Evolutionary conservation across 2,797 vertebrate species (phyloP).

Genomic region (Toxotes lorentzi): DNA sequence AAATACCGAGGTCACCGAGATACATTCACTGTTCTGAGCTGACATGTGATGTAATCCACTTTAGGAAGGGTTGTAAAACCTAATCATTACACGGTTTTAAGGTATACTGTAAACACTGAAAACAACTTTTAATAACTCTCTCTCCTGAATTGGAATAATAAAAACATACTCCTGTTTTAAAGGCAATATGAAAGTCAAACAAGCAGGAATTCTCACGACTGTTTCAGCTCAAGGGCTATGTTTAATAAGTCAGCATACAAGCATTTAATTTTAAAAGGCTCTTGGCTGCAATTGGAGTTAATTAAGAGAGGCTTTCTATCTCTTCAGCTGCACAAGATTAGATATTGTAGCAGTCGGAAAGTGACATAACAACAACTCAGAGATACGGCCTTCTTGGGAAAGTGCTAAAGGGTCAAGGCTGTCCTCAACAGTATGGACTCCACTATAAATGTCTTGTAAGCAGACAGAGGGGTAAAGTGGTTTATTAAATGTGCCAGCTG

Average conservation of each 20-base stretch:
- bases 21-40: slow-evolving; percentile 31
- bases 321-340: slow-evolving; percentile 8
- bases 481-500: slow-evolving; percentile 38
- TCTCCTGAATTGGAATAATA: not conserved
- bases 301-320: slow-evolving; percentile 21
- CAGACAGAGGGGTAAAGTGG: not conserved
- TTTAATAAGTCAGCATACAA: not conserved
- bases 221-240: not conserved
- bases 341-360: slow-evolving; percentile 16
- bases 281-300: slow-evolving; percentile 1
- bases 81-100: slow-evolving; percentile 19
- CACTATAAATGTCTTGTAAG: slow-evolving; percentile 31
- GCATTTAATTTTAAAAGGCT: slow-evolving; percentile 8
- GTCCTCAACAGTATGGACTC: not conserved
- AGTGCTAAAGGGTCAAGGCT: slow-evolving; percentile 32
- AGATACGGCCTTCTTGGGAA: slow-evolving; percentile 18
- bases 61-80: slow-evolving; percentile 41
- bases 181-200: not conserved
- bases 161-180: not conserved
- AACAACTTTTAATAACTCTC: not conserved
- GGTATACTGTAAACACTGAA: no score
- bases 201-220: not conserved
- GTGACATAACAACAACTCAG: slow-evolving; percentile 33
- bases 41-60: slow-evolving; percentile 52
- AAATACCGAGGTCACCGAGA: slow-evolving; percentile 58